These are phyloP conservation scores for Hydrolagus affinis DNA, from an alignment of 2,113 vertebrate genomes.

Conservation along the genomic window DNA sequence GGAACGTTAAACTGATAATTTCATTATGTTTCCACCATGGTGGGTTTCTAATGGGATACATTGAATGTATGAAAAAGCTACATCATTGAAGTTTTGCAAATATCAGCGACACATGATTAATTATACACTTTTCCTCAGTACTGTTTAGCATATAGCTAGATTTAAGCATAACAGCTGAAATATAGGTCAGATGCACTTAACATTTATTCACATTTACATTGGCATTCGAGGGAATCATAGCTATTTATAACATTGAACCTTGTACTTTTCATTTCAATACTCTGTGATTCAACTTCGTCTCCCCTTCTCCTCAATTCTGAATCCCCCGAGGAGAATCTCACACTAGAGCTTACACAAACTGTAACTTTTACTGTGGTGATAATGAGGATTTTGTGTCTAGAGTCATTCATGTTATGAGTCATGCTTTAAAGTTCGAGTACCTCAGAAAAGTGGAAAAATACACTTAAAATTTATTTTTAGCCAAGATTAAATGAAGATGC, in stretches of 20 bases:
- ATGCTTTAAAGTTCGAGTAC: too few species aligned
- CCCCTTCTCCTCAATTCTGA: too few species aligned
- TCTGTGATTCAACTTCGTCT: background rate
- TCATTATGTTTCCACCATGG: too few species aligned
- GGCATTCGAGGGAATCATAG: background rate
- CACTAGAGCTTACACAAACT: too few species aligned
- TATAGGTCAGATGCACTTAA: background rate
- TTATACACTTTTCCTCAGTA: background rate
- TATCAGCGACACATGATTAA: background rate
- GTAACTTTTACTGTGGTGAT: too few species aligned
- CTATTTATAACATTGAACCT: background rate
- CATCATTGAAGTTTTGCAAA: background rate
- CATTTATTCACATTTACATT: background rate
- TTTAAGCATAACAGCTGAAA: background rate
- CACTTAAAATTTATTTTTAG: too few species aligned
- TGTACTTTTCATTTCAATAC: background rate
- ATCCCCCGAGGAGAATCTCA: too few species aligned
- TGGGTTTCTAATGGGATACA: background rate
- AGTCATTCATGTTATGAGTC: too few species aligned
- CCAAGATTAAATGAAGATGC: too few species aligned
- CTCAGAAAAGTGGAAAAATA: too few species aligned
- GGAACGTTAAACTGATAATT: too few species aligned
- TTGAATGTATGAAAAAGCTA: background rate
- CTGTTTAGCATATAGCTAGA: background rate
- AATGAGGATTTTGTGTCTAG: too few species aligned